Evolutionary conservation across 2,113 vertebrate species (phyloP).

Genomic region (Piaya cayana): DNA sequence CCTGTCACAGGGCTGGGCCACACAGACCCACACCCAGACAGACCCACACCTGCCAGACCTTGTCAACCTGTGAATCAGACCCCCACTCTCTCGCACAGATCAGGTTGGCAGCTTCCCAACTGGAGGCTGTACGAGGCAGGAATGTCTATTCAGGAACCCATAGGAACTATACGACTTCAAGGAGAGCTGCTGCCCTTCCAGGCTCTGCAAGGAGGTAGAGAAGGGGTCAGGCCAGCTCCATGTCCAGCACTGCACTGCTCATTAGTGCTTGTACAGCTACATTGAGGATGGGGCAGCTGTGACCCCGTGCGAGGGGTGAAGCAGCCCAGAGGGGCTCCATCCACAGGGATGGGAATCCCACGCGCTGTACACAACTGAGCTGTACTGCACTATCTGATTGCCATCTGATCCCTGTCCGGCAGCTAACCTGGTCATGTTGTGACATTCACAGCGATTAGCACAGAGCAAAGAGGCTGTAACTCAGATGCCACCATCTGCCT

Average conservation of each 20-base stretch:
- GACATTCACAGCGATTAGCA: constrained; percentile 57
- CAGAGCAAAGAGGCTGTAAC: neutral
- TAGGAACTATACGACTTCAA: neutral
- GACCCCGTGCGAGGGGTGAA: neutral
- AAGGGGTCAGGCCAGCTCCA: neutral
- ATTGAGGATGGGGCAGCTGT: accelerated
- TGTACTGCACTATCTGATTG: neutral
- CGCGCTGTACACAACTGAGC: accelerated
- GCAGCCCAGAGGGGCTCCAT: neutral
- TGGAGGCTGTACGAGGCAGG: neutral
- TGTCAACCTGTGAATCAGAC: neutral
- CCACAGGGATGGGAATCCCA: neutral
- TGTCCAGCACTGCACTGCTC: neutral
- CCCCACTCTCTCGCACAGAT: neutral
- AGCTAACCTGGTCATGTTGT: neutral
- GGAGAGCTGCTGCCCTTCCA: neutral
- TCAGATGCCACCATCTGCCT: neutral
- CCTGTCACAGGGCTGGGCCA: neutral
- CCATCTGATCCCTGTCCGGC: neutral
- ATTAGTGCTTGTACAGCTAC: accelerated
- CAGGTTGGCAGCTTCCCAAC: neutral
- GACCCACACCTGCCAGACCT: neutral
- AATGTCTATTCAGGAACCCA: neutral
- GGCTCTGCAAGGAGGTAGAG: neutral
- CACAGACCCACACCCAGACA: neutral